Evolutionary conservation across 1,140 invertebrate genomes (phyloP), one percentile per base, ranked within the genome.

Genomic region (Trypoxylus dichotomus): DNA sequence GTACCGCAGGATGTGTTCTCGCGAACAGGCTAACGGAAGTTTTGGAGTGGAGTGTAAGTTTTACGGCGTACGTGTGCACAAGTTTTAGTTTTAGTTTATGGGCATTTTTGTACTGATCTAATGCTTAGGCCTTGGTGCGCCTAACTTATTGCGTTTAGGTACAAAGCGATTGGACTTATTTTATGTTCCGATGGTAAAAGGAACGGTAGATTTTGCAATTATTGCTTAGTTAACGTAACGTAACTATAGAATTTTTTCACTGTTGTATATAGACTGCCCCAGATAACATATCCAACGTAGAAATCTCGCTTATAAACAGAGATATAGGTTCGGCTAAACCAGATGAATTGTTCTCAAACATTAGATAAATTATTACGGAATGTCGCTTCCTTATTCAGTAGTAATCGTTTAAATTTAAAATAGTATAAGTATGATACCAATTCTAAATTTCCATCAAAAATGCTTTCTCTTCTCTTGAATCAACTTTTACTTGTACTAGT

Each of bases 1-100:
- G 72, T n/a, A 42, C 27, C 27, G 72, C 72, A 41, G 72, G 72
- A 6, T 74, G 72, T 74, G 72, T 74, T 42, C 19, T 74, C 0
- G 72, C 72, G n/a, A 74, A 74, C 19, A 37, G 72, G 32, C 41
- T 74, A 29, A 74, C 72, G 29, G 72, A 74, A 42, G 41, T 74
- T 74, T 29, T 21, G 27, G 27, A 41, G 2, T 74, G 72, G 72
- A 41, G 41, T 19, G 72, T 74, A 74, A 74, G 72, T 74, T 74
- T 74, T 41, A 74, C 72, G n/a, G 72, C 27, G 72, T 68, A 11
- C 15, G 24, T 58, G 58, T 25, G 15, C 11, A 21, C 0, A 60
- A 60, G 8, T 2, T 19, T 7, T 19, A 2, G 58, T n/a, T n/a
- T 11, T 27, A 29, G 60, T 68, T 8, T 68, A 68, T 68, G 8